Evolutionary conservation across 2,113 vertebrate genomes (phyloP), one percentile per base, ranked within the genome.

Genomic region (Melanerpes aurifrons): DNA sequence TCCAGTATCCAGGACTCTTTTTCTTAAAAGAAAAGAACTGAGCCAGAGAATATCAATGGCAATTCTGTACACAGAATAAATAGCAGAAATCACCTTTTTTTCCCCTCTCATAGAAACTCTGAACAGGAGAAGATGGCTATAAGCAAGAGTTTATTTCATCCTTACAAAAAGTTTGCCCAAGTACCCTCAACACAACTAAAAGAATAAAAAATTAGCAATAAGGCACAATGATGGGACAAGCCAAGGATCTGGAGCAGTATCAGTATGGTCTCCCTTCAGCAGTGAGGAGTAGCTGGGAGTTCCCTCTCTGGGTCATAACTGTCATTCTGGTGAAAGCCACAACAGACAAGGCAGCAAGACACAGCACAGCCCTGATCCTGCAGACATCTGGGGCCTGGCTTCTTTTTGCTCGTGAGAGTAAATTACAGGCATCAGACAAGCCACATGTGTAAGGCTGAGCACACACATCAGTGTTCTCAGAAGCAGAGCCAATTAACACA

Each of bases 341-440:
- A 2, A 25, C 67, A 82, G 63, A 62, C 5, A 3, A 93, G 71
- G 68, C 74, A 87, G 89, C 63, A 53, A 1, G 24, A 79, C 29
- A 3, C 26, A 74, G 62, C 82, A 66, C 3, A 2, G 91, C 93
- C 69, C 73, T 3, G 26, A 81, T 69, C 76, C 87, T 83, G 91
- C 75, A 77, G 87, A 79, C 72, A 28, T 74, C 93, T 91, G 85
- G 86, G 92, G 69, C 45, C 70, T 45, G 79, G 54, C 87, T 95
- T 89, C 40, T 4, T 85, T 94, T 20, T 25, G 84, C 95, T 92
- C 58, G 0, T 26, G 66, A 83, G 85, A 78, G 76, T 86, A 89
- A 95, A 94, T 89, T 87, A 94, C 85, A 91, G 87, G 86, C 85
- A 92, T 86, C 89, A 91, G 93, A 93, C 93, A 96, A 91, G 76